Evolutionary conservation across 1,140 invertebrate genomes (phyloP), one percentile per base, ranked within the genome.

Genomic region (Pentalonia nigronervosa): DNA sequence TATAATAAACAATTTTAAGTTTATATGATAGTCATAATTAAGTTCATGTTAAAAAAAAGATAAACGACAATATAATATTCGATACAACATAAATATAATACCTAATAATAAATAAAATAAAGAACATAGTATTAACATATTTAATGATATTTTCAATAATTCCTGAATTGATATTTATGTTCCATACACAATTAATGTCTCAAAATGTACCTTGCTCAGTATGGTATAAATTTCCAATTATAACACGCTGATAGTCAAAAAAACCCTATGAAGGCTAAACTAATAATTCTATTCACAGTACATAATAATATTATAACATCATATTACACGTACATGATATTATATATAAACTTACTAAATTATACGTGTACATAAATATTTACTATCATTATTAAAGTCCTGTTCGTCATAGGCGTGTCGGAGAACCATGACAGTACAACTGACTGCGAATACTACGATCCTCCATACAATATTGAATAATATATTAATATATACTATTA

Each of bases 221-320:
- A 76, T 30, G 41, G 41, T 14, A 86, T 17, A 30, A 30, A 23
- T 45, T 88, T 88, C 20, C 34, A 88, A 88, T 88, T 88, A 34
- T 34, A 36, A 34, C 34, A 34, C 34, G 9, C n/a, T 50, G 1
- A 89, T 56, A 56, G 34, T 53, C n/a, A 67, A 89, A 91, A 60
- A 91, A 76, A 91, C 47, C 36, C 8, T 21, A 92, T 67, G 91
- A 92, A 92, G 91, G 91, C 47, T 92, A 81, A 83, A 91, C 45
- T 36, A 48, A 90, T 90, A 83, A 89, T 89, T 88, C 47, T 34
- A 50, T 88, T 25, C 34, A 34, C 1, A 14, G 30, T 7, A 45
- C 20, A 88, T 20, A 20, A 48, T n/a, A 88, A 48, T n/a, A 88
- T 88, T 11, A 86, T 30, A 86, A 47, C 36, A 48, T 8, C 87